phyloP scores from a whole-genome alignment of 1,140 invertebrate genomes.

The Brachionus rubens region DNA sequence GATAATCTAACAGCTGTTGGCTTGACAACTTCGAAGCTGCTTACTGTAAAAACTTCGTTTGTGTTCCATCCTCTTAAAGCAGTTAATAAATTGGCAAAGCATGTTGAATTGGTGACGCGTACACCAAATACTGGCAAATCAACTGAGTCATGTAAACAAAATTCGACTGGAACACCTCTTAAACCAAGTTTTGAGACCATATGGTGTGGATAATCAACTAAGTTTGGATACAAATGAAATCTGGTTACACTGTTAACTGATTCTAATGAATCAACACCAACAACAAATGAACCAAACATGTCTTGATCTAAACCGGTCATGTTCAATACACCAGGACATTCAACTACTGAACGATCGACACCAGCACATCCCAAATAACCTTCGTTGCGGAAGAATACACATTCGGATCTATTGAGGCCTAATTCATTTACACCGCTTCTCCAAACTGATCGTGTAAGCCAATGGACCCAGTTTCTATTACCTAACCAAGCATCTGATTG shows the following conservation, averaged over 20 bases:
- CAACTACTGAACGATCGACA: background rate
- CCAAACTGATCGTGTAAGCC: background rate
- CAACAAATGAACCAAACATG: conserved; percentile 18
- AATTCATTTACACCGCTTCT: background rate
- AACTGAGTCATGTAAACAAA: conserved; percentile 14
- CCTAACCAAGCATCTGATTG: background rate
- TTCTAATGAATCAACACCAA: background rate
- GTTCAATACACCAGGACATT: conserved; percentile 28
- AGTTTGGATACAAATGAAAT: conserved; percentile 14
- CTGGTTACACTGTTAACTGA: background rate
- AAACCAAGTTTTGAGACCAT: conserved; percentile 16
- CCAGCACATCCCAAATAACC: background rate
- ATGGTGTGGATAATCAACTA: conserved; percentile 3
- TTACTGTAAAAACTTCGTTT: background rate
- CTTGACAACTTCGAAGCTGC: conserved; percentile 21
- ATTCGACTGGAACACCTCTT: conserved; percentile 8
- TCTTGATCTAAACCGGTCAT: background rate
- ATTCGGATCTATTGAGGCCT: background rate
- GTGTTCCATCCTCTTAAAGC: background rate
- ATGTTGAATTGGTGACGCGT: background rate
- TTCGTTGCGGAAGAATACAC: conserved; percentile 13
- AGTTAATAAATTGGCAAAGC: background rate
- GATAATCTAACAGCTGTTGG: background rate
- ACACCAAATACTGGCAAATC: conserved; percentile 11
- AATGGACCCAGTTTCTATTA: background rate